phyloP scores from a whole-genome alignment of 92 coral and sea anemone species.

The Virgularia gustaviana region DNA sequence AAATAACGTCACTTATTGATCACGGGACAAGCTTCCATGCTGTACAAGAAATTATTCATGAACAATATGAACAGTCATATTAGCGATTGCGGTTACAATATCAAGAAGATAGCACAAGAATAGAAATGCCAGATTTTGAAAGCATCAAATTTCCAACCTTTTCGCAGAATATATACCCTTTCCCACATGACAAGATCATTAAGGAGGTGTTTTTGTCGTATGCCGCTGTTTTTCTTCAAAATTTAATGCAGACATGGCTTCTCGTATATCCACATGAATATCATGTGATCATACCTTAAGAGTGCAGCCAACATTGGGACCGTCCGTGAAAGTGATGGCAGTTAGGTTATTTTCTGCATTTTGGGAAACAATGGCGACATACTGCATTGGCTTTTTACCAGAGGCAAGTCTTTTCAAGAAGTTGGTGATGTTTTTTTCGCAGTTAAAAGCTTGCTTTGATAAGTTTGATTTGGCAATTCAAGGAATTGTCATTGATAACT shows the following conservation, averaged over 20 bases:
- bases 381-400: neutral
- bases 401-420: neutral
- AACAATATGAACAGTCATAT: neutral
- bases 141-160: too few relatives aligned
- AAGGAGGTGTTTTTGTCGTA: too few relatives aligned
- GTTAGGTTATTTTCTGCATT: neutral
- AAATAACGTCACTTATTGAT: slow-evolving; percentile 38
- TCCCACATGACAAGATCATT: too few relatives aligned
- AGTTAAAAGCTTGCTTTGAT: neutral
- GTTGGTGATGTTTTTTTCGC: neutral
- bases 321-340: neutral
- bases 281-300: neutral
- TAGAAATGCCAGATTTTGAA: too few relatives aligned
- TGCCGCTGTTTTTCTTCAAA: too few relatives aligned
- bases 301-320: neutral
- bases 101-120: too few relatives aligned
- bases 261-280: neutral
- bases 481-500: slow-evolving; percentile 31
- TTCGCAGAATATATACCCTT: neutral
- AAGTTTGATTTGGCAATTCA: neutral
- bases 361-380: neutral
- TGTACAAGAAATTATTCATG: slow-evolving; percentile 32
- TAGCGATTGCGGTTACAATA: too few relatives aligned
- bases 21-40: slow-evolving; percentile 42
- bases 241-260: neutral